Evolutionary conservation across 2,888 invertebrate genomes (phyloP).

Genomic region (Drosophila emarginata): DNA sequence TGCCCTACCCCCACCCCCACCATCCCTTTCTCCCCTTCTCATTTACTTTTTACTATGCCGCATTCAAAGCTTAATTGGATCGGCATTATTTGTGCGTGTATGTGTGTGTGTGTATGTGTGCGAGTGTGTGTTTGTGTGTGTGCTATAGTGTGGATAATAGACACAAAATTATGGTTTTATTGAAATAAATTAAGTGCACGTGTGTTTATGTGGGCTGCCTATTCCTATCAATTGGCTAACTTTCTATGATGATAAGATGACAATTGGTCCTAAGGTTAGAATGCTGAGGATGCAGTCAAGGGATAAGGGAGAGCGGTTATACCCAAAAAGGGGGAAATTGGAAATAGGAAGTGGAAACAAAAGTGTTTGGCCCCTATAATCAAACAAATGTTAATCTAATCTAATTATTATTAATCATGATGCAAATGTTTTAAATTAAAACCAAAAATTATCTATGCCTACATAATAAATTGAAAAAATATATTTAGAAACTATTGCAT

Average conservation of each 20-base stretch:
- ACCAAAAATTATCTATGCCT: too few species aligned
- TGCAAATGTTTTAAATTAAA: not conserved
- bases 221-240: constrained; percentile 35
- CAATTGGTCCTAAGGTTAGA: constrained; percentile 37
- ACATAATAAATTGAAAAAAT: too few species aligned
- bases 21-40: too few species aligned
- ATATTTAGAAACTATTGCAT: too few species aligned
- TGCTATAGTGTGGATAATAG: constrained; percentile 64
- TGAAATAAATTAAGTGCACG: constrained; percentile 78
- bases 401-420: constrained; percentile 31
- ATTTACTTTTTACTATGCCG: not conserved
- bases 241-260: constrained; percentile 32
- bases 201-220: constrained; percentile 67
- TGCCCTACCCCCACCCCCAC: not conserved
- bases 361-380: constrained; percentile 48
- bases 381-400: constrained; percentile 68
- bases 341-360: too few species aligned
- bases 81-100: constrained; percentile 48
- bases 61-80: constrained; percentile 63
- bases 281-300: not conserved
- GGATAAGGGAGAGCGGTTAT: not conserved
- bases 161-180: constrained; percentile 74
- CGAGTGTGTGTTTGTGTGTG: constrained; percentile 24
- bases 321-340: too few species aligned
- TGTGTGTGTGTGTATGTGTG: constrained; percentile 25